Evolutionary conservation across 2,888 invertebrate species (phyloP).

Genomic region (Pharmacophagus antenor): DNA sequence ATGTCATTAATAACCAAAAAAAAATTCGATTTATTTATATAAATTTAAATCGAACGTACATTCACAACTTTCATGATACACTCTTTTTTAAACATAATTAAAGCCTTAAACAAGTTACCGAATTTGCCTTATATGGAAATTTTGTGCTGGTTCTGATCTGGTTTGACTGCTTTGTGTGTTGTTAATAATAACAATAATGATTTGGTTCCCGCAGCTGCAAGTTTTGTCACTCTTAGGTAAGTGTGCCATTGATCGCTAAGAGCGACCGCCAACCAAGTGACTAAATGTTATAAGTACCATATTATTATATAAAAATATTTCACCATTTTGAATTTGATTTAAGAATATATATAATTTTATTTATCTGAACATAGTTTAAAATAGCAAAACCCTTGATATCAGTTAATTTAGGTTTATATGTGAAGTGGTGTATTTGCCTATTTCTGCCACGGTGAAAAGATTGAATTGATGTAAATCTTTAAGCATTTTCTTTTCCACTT

Average conservation of each 20-base stretch:
- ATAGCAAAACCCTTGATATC: no score
- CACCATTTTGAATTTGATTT: background rate
- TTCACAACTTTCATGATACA: constrained; percentile 19
- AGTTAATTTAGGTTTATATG: no score
- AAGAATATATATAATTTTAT: no score
- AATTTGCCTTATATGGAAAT: constrained; percentile 13
- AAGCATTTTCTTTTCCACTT: constrained; percentile 13
- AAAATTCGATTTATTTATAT: no score
- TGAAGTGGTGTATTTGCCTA: constrained; percentile 33
- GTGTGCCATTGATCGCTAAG: constrained; percentile 61
- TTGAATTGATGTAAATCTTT: constrained; percentile 25
- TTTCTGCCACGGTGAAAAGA: constrained; percentile 24
- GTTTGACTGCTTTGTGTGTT: constrained; percentile 23
- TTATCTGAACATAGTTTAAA: no score
- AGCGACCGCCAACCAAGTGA: constrained; percentile 57
- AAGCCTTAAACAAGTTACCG: constrained; percentile 10
- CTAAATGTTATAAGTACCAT: constrained; percentile 46
- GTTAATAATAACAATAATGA: constrained; percentile 29
- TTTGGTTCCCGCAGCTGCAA: constrained; percentile 33
- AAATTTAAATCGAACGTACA: constrained; percentile 2
- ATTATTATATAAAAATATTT: constrained; percentile 1
- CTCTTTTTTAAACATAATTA: constrained; percentile 18
- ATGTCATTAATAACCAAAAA: no score
- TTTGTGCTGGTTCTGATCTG: constrained; percentile 18
- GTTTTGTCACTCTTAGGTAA: constrained; percentile 63